phyloP scores from a whole-genome alignment of 2,113 vertebrate species.

The Daboia siamensis region DNA sequence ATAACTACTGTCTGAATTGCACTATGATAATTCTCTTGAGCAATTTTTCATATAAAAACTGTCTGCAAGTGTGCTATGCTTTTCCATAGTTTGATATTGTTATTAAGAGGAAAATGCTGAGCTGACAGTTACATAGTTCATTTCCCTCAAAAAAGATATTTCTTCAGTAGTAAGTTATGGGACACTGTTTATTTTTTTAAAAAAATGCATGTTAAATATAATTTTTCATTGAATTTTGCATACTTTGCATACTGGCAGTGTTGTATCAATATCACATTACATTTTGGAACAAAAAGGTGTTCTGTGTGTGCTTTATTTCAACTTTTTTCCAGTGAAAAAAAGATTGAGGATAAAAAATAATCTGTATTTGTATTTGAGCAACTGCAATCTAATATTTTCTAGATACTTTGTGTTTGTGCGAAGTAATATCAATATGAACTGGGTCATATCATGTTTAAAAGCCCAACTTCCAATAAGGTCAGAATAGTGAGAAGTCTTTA shows the following conservation, averaged over 20 bases:
- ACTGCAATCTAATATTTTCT: neutral
- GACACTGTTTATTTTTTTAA: conserved; percentile 10
- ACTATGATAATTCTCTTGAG: neutral
- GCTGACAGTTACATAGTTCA: neutral
- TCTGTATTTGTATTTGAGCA: neutral
- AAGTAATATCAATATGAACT: neutral
- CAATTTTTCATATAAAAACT: neutral
- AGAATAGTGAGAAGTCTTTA: neutral
- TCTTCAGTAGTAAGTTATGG: conserved; percentile 9
- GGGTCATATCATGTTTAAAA: neutral
- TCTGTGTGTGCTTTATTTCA: neutral
- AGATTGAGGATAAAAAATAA: neutral
- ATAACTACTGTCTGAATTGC: neutral
- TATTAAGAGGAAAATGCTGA: neutral
- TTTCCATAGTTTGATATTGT: neutral
- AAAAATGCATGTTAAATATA: conserved; percentile 42
- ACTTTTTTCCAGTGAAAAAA: neutral
- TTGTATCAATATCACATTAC: conserved; percentile 51
- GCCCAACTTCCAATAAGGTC: neutral
- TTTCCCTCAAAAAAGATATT: conserved; percentile 29
- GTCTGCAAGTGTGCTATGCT: neutral
- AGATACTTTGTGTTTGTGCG: neutral
- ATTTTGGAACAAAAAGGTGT: conserved; percentile 14
- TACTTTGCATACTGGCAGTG: conserved; percentile 53
- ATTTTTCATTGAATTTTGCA: conserved; percentile 53